Evolutionary conservation across 2,113 vertebrate genomes (phyloP), one percentile per base, ranked within the genome.

Genomic region (Chlamydotis undulata): DNA sequence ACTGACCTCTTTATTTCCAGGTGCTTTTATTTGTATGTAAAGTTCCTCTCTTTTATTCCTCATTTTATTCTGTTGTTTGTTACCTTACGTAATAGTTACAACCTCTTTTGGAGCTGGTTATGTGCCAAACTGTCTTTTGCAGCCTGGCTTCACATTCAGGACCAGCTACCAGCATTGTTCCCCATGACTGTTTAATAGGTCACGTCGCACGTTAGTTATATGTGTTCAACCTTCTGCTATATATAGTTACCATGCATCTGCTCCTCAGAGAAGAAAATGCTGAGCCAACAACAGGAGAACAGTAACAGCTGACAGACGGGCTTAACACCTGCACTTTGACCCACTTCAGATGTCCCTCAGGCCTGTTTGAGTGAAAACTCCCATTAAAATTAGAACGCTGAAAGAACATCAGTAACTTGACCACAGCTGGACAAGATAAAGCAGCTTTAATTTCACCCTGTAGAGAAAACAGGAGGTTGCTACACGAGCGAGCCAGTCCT

Each of bases 11-110:
- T 16, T 63, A 53, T 65, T 93, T 94, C 68, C 39, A 83, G 50
- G 39, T 74, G 71, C 47, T 91, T 93, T 91, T 80, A 84, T 74
- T 60, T 94, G 57, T 39, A 91, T 90, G 61, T 53, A 71, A 93
- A 90, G 79, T 60, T 47, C 5, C 19, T 55, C 23, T 83, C 49
- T 80, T 92, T 91, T 89, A 84, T 86, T 81, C 67, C 47, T 49
- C 23, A 56, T 83, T 94, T 68, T 85, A 52, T 73, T 94, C 68
- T 91, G 41, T 73, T 92, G 33, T 91, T 83, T 79, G 24, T 91
- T 88, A 53, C 52, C 41, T 68, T 52, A 81, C 85, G 33, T 53
- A 89, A 59, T 13, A 84, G 65, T 28, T 79, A 73, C 49, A 29
- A 75, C 14, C 13, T 86, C 57, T 82, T 93, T 7, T 22, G 14